Evolutionary conservation across 2,888 invertebrate species (phyloP).

Genomic region (Timema cristinae): DNA sequence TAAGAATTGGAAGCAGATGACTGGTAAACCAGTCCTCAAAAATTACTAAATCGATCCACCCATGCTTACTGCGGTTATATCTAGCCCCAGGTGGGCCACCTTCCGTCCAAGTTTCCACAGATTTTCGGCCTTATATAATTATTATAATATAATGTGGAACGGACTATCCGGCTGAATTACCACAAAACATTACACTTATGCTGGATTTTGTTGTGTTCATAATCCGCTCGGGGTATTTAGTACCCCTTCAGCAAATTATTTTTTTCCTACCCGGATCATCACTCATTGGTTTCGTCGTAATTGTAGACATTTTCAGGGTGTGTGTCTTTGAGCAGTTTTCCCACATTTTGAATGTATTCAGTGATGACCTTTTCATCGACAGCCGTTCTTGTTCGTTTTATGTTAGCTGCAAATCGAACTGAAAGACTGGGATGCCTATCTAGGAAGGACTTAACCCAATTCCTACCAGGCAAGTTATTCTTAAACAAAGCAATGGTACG

Average conservation of each 20-base stretch:
- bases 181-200: too few relatives aligned
- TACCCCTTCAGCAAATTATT: too few relatives aligned
- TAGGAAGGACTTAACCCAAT: too few relatives aligned
- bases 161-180: too few relatives aligned
- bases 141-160: background rate
- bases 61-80: background rate
- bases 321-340: constrained; percentile 28
- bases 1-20: too few relatives aligned
- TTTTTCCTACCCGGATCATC: constrained; percentile 38
- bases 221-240: too few relatives aligned
- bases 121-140: background rate
- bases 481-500: too few relatives aligned
- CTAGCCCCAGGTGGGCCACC: background rate
- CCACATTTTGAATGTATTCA: constrained; percentile 33
- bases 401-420: background rate
- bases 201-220: too few relatives aligned
- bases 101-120: background rate
- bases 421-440: too few relatives aligned
- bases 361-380: constrained; percentile 30
- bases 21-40: too few relatives aligned
- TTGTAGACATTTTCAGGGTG: constrained; percentile 37
- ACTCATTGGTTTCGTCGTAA: constrained; percentile 42
- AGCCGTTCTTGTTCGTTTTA: background rate
- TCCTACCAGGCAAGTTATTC: too few relatives aligned
- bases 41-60: background rate